Evolutionary conservation across 1,140 invertebrate species (phyloP).

Genomic region (Zaprionus camerounensis): DNA sequence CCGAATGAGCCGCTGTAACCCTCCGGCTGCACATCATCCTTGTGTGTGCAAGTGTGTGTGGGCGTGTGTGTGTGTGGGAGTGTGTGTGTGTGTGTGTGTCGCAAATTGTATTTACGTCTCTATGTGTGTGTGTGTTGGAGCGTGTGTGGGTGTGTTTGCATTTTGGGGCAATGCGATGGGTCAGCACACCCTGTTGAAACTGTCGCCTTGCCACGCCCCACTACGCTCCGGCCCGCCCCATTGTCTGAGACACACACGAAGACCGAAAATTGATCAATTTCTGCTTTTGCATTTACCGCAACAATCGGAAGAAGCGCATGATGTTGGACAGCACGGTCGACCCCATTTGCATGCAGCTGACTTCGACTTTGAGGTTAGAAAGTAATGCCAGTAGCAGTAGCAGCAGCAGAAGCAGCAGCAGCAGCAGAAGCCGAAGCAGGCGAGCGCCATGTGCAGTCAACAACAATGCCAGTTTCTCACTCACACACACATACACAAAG

Average conservation of each 20-base stretch:
- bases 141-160: neutral
- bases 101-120: constrained; percentile 8
- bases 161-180: constrained; percentile 2
- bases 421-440: constrained; percentile 2
- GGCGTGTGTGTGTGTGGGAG: neutral
- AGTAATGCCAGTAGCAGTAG: constrained; percentile 21
- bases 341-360: constrained; percentile 56
- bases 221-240: neutral
- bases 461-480: constrained; percentile 51
- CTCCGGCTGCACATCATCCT: constrained; percentile 2
- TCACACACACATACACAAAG: neutral
- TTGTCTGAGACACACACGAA: constrained; percentile 20
- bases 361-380: constrained; percentile 33
- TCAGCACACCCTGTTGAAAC: constrained; percentile 5
- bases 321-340: constrained; percentile 35
- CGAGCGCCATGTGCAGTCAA: constrained; percentile 66
- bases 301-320: constrained; percentile 43
- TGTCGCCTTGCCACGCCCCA: neutral
- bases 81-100: neutral
- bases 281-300: constrained; percentile 55
- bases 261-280: constrained; percentile 73
- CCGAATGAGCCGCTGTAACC: neutral
- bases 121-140: neutral
- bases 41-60: neutral
- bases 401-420: neutral